phyloP scores from a whole-genome alignment of 2,888 invertebrate genomes.

The Callimorpha dominula region DNA sequence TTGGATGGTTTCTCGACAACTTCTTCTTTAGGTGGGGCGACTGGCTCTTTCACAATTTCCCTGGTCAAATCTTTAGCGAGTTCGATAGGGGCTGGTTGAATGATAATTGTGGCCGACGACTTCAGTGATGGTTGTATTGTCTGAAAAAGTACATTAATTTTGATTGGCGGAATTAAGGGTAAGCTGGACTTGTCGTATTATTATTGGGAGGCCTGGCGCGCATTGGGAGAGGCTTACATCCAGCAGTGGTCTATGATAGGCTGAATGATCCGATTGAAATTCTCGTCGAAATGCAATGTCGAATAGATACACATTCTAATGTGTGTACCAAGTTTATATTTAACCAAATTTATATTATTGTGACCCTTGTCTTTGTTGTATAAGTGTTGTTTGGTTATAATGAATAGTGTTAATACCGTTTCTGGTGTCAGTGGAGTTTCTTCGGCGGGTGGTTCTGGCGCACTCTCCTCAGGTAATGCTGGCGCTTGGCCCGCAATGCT shows the following conservation, averaged over 20 bases:
- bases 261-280: background rate
- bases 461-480: constrained; percentile 66
- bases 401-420: constrained; percentile 41
- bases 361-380: too few relatives aligned
- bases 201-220: too few relatives aligned
- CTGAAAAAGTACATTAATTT: constrained; percentile 34
- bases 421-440: constrained; percentile 47
- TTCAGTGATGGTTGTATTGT: constrained; percentile 68
- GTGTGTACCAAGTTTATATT: background rate
- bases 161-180: background rate
- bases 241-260: too few relatives aligned
- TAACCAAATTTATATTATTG: background rate
- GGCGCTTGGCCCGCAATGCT: constrained; percentile 68
- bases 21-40: constrained; percentile 58
- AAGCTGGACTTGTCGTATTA: background rate
- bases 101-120: constrained; percentile 81
- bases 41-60: constrained; percentile 61
- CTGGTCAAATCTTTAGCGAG: constrained; percentile 66
- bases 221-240: too few relatives aligned
- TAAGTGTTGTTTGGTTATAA: background rate
- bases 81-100: constrained; percentile 62
- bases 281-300: background rate
- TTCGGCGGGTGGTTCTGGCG: constrained; percentile 63
- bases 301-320: background rate
- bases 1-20: constrained; percentile 63